Evolutionary conservation across 2,888 invertebrate species (phyloP), one percentile per base, ranked within the genome.

Genomic region (Caenorhabditis becei): DNA sequence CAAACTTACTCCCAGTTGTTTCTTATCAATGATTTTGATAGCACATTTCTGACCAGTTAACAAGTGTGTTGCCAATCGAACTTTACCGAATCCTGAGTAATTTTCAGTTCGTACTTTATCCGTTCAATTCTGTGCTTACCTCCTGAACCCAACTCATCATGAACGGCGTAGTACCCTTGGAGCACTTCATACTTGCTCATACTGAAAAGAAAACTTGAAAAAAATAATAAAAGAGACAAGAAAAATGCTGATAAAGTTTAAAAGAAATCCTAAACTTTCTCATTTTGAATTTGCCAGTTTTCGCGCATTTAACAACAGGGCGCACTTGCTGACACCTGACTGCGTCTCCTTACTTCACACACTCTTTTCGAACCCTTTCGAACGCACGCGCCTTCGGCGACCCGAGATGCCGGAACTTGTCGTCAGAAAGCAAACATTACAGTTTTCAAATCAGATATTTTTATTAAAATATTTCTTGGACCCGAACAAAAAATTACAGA

Each of bases 11-110:
- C 95, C 95, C 63, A 95, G 92, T 58, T 93, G 92, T 61, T 92
- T 92, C 92, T 95, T 95, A 89, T 95, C 94, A 94, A 95, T 95
- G 66, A 95, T 95, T 92, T 95, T 95, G 79, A 95, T 94, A 54
- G 95, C 95, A 65, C 95, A 95, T 91, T 94, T 94, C 91, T 95
- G 95, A 41, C 94, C 95, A 61, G 95, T 95, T n/a, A 94, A 93
- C 66, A 94, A 89, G 92, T 95, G 95, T 14, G 94, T 95, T 10
- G 94, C 95, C 65, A 95, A 92, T 91, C 95, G 95, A 11, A 95
- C 95, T 66, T 84, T 85, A 53, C 84, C 84, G 54, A 86, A 83
- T 1, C 83, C 82, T 83, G 67, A 37, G 24, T n/a, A 23, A 69
- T 18, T 49, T 32, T 23, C 16, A 44, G 1, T 23, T 32, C 44